Evolutionary conservation across 2,888 invertebrate species (phyloP), one percentile per base, ranked within the genome.

Genomic region (Drosophila multiciliata): DNA sequence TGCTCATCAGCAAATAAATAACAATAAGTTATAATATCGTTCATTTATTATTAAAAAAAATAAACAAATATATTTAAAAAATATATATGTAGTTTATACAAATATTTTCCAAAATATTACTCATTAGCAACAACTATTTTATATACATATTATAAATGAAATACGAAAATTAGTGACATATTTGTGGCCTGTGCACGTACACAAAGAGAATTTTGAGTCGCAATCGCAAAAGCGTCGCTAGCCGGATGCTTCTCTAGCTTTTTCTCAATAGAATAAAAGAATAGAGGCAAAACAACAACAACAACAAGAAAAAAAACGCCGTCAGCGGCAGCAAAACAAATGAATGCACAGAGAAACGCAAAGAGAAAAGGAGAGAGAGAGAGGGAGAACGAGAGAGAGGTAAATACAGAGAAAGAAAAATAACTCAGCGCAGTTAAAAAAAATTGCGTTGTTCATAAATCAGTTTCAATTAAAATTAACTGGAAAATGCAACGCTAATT

Each of bases 401-500:
- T 36, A 29, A 29, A 29, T 6, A 62, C 35, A 50, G 48, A 49
- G 49, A 20, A 48, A 40, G 54, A 50, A 63, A 63, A 66, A 68
- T 49, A 69, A 64, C 57, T 68, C 32, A 52, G 54, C 68, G 74
- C 75, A 80, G 72, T 73, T 73, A 75, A 80, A 78, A 82, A 77
- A 82, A 70, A 81, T 82, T 84, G 78, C 80, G 82, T 82, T 85
- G 82, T 87, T 82, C 87, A 80, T 85, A 85, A 85, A 85, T 85
- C 87, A 87, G 87, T 82, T 70, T 84, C 84, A 85, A 87, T 84
- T 87, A 85, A 87, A 85, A 85, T 85, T 87, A 87, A 85, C 73
- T 84, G 70, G 71, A 73, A 87, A 87, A 87, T 87, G 85, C 85
- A 80, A 82, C 75, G 78, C 76, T 84, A 84, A 87, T 85, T 87